Evolutionary conservation across 2,888 invertebrate species (phyloP), one percentile per base, ranked within the genome.

Genomic region (Cheilosia variabilis): DNA sequence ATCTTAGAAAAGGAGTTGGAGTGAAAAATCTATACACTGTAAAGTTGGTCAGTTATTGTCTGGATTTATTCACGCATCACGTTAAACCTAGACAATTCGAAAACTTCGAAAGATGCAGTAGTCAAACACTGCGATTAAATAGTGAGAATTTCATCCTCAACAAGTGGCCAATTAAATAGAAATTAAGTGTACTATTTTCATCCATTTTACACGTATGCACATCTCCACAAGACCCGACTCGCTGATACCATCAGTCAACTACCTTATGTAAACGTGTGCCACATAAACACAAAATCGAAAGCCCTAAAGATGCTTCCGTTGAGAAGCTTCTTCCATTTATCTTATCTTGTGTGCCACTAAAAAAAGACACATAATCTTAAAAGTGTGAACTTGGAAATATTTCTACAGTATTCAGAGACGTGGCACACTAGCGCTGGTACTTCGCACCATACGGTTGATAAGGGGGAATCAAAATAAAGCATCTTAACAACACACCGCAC

Each of bases 391-490:
- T 60, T 73, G 17, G 24, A 62, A 78, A 24, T 72, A 41, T 60
- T 72, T 62, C 66, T 53, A 60, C 53, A 58, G 52, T 43, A 55
- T 47, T 66, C 34, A 66, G 58, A 58, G 17, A 31, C 37, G 41
- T 58, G 71, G 27, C 45, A 52, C 72, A 55, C 50, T 27, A 82
- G 31, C 41, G 45, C 24, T 45, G 13, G 63, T 58, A 53, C 47
- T 69, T 55, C 45, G 41, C 68, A 41, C 47, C 52, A 22, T 37
- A 31, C 17, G 43, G 31, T 37, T 71, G 80, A 73, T 80, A 75
- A 69, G 58, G 17, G 34, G 52, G 58, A 69, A 71, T 75, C 41
- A 65, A 80, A 80, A 75, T 73, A 63, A 80, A 71, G 75, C 66
- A 66, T 45, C 75, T 47, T 60, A 22, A 53, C 63, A 60, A 45